Evolutionary conservation across 2,113 vertebrate genomes (phyloP).

Genomic region (Cariama cristata): DNA sequence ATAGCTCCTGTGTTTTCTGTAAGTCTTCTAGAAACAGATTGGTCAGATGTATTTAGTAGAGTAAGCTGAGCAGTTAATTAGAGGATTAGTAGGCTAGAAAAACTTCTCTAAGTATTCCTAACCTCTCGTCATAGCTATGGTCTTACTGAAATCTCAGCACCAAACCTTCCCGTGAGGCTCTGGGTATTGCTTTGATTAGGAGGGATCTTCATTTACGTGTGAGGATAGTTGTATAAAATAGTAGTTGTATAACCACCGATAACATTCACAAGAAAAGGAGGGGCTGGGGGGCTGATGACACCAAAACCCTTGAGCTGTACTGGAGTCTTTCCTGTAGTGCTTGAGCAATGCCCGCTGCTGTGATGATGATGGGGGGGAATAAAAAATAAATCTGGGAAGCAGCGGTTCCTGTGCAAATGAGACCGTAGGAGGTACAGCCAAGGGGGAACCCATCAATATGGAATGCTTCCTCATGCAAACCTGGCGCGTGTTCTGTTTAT

Average conservation of each 20-base stretch:
- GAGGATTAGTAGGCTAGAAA: conserved; percentile 26
- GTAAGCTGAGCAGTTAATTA: conserved; percentile 33
- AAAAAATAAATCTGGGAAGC: background rate
- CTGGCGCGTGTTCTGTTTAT: background rate
- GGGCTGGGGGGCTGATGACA: background rate
- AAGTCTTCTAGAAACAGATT: background rate
- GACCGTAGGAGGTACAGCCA: background rate
- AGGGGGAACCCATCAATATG: background rate
- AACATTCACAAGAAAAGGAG: background rate
- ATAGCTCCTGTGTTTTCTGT: background rate
- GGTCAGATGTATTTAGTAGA: background rate
- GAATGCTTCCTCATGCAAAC: background rate
- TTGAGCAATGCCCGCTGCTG: background rate
- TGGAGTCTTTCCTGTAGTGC: background rate
- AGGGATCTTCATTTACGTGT: background rate
- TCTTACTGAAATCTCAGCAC: background rate
- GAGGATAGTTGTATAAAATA: background rate
- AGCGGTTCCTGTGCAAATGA: background rate
- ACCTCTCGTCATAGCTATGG: accelerated
- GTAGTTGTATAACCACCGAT: background rate
- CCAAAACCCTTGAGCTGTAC: background rate
- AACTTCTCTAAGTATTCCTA: background rate
- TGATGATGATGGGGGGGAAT: accelerated
- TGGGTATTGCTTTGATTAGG: background rate
- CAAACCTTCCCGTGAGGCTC: background rate